Evolutionary conservation across 2,888 invertebrate species (phyloP), one percentile per base, ranked within the genome.

Genomic region (Troilus luridus): DNA sequence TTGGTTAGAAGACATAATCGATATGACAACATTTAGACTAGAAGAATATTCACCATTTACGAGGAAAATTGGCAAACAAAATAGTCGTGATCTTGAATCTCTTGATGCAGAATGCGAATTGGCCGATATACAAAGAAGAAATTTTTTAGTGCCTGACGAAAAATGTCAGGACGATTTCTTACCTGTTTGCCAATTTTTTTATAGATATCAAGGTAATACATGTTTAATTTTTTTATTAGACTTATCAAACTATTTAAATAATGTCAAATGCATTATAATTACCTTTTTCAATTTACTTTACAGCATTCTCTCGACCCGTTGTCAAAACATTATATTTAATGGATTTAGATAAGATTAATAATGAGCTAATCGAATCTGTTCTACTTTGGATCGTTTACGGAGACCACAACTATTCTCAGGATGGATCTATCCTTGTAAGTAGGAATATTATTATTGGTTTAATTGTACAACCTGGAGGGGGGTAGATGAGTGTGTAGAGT

Each of bases 1-100:
- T 72, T 97, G 97, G 93, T 94, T 98, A 85, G 98, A 98, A 94
- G 97, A 98, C 93, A 96, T 98, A 81, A 94, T 98, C 93, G 97
- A 98, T 93, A 94, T 94, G 72, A 95, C 95, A 19, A 94, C 94
- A 93, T 97, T 95, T 94, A 95, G 95, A 14, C 93, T 96, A 92
- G 96, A 96, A 93, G 95, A 95, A 92, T 95, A 96, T 93, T 95
- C 96, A 0, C 95, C 95, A 17, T 96, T 95, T 93, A 95, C 96
- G 1, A 95, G 97, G 85, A 96, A 95, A 94, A 94, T 97, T 0
- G 96, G 92, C 21, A 93, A 92, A 92, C 88, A 89, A 62, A 67
- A 77, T 21, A 92, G 91, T 88, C 60, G 91, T 0, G 96, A 97
- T 92, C 93, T 97, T 92, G 96, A 96, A 93, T 95, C 95, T 0